Percentiles rank a stretch among this genome's conserved stretches.
Conservation (phyloP, 92 coral and sea anemone genomes). For the Metridium senile region DNA sequence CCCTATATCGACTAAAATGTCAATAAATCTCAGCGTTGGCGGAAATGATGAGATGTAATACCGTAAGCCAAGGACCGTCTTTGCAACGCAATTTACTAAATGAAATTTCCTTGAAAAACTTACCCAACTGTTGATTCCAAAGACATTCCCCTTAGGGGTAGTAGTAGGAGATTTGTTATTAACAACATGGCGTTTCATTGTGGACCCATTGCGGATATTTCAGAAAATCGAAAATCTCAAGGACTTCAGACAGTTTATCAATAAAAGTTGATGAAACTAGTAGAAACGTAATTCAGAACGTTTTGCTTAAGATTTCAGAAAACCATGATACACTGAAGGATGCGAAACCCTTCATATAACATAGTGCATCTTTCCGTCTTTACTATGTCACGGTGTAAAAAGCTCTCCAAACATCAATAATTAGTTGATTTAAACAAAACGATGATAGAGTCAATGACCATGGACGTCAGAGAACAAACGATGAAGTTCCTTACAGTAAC, state of each 20-base stretch:
- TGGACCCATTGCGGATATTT: constrained; percentile 59
- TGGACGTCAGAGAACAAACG: background rate
- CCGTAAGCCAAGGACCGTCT: background rate
- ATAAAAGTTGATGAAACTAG: background rate
- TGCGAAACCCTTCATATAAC: background rate
- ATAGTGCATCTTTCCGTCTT: constrained; percentile 13
- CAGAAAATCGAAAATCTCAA: background rate
- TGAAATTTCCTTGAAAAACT: constrained; percentile 32
- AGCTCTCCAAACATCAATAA: constrained; percentile 29
- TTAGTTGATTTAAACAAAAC: constrained; percentile 5
- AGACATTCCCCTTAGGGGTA: constrained; percentile 82
- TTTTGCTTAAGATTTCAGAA: background rate
- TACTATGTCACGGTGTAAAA: constrained; percentile 19
- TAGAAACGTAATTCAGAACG: no score
- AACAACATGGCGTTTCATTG: constrained; percentile 97
- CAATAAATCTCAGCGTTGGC: background rate
- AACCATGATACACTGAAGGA: background rate
- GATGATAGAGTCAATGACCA: background rate
- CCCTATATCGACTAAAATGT: background rate
- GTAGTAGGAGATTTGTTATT: constrained; percentile 67
- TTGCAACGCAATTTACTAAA: background rate
- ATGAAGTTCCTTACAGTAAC: background rate
- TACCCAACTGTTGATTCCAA: constrained; percentile 99
- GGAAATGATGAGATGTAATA: background rate
- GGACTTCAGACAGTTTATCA: background rate